Conservation (phyloP, 2,113 vertebrate genomes). For the Procavia capensis region DNA sequence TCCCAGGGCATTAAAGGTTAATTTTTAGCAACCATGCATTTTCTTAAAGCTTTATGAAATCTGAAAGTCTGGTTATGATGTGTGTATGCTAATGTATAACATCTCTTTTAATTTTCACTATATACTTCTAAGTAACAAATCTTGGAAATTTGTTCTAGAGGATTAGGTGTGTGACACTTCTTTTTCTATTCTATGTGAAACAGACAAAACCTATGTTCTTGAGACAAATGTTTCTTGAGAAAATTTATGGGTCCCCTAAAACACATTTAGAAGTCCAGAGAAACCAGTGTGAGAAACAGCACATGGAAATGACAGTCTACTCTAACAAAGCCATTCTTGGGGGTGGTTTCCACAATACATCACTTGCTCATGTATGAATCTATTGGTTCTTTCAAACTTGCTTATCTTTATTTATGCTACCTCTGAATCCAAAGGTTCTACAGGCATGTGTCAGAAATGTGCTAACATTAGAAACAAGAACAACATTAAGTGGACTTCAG, state of each 20-base stretch:
- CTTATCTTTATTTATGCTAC: conserved; percentile 21
- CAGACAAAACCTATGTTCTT: neutral
- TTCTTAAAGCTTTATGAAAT: neutral
- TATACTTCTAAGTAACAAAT: neutral
- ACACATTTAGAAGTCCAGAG: neutral
- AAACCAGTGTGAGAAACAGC: conserved; percentile 12
- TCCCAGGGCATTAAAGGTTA: neutral
- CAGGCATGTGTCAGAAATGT: neutral
- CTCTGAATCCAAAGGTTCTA: neutral
- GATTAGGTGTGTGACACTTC: neutral
- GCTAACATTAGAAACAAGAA: too few relatives aligned
- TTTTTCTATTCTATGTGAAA: neutral
- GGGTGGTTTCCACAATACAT: neutral
- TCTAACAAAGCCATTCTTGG: neutral
- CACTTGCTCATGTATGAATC: neutral
- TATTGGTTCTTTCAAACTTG: neutral
- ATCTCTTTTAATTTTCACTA: neutral
- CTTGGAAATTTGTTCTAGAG: neutral
- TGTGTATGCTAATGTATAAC: neutral
- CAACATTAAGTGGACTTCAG: too few relatives aligned
- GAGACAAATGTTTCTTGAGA: neutral
- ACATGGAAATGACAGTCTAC: neutral
- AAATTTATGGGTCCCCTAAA: neutral
- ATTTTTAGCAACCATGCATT: neutral
- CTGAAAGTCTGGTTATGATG: neutral